Evolutionary conservation across 2,888 invertebrate genomes (phyloP).

Genomic region (Cyclophora albipunctata): DNA sequence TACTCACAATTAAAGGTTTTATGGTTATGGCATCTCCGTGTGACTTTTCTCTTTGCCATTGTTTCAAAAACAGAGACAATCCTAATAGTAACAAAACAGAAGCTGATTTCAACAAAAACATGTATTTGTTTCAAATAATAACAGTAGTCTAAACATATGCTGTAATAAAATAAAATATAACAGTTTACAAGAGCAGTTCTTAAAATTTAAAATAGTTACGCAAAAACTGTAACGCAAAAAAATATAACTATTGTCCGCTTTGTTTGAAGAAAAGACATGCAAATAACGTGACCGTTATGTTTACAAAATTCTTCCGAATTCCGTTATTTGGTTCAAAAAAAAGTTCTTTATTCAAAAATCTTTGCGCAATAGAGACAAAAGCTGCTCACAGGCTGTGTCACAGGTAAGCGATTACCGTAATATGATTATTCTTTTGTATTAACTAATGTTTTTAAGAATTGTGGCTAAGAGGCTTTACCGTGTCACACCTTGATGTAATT

Average conservation of each 20-base stretch:
- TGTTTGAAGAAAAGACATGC: conserved; percentile 57
- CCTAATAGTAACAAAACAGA: conserved; percentile 9
- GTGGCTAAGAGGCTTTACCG: conserved; percentile 56
- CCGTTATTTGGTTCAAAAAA: conserved; percentile 54
- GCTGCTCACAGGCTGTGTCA: conserved; percentile 41
- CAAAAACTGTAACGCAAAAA: conserved; percentile 21
- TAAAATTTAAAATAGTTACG: conserved; percentile 20
- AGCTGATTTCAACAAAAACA: conserved; percentile 26
- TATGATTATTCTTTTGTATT: conserved; percentile 52
- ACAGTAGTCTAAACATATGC: conserved; percentile 51
- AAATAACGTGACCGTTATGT: conserved; percentile 61
- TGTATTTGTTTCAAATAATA: conserved; percentile 35
- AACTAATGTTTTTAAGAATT: conserved; percentile 64
- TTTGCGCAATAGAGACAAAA: conserved; percentile 39
- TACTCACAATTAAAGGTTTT: no score
- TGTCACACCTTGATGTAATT: conserved; percentile 70
- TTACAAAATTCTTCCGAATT: conserved; percentile 50
- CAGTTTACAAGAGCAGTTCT: conserved; percentile 24
- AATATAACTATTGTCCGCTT: conserved; percentile 39
- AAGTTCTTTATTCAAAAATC: conserved; percentile 22
- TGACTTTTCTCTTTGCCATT: neutral
- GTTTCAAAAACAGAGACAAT: neutral
- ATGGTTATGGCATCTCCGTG: no score
- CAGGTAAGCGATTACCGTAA: conserved; percentile 66
- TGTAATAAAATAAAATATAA: conserved; percentile 27